Conservation (phyloP, 2,113 vertebrate species). For the Silurus asotus region DNA sequence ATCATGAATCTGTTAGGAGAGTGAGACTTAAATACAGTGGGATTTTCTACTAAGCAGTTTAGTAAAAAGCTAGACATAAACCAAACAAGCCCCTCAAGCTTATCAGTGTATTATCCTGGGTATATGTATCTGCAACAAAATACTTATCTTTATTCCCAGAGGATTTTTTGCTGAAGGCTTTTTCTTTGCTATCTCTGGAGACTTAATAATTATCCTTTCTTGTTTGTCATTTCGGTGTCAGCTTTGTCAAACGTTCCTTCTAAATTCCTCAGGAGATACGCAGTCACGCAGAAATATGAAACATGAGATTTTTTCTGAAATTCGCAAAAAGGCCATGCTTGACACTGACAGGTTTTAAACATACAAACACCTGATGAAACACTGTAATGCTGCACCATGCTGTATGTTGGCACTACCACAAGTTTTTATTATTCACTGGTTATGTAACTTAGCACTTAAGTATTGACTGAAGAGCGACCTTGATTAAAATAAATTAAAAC, state of each 20-base stretch:
- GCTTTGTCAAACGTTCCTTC: background rate
- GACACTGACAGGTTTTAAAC: background rate
- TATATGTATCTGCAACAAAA: background rate
- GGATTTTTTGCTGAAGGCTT: background rate
- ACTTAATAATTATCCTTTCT: constrained; percentile 1
- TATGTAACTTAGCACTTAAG: background rate
- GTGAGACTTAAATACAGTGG: background rate
- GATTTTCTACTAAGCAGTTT: background rate
- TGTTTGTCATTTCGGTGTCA: background rate
- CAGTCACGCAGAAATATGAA: background rate
- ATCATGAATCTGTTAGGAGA: background rate
- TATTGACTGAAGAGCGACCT: background rate
- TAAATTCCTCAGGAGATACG: background rate
- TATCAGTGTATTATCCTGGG: background rate
- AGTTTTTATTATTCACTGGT: background rate
- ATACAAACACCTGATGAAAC: background rate
- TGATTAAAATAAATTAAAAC: background rate
- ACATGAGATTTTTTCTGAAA: background rate
- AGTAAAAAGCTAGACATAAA: background rate
- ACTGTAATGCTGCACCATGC: background rate
- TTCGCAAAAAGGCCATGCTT: background rate
- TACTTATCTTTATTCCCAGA: background rate
- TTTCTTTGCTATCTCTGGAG: background rate
- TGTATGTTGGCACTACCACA: background rate
- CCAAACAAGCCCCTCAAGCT: background rate